A percentile compares a stretch with the other conserved stretches of the same genome.
Evolutionary conservation across 2,113 vertebrate genomes (phyloP).

Genomic region (Butastur rufipennis): DNA sequence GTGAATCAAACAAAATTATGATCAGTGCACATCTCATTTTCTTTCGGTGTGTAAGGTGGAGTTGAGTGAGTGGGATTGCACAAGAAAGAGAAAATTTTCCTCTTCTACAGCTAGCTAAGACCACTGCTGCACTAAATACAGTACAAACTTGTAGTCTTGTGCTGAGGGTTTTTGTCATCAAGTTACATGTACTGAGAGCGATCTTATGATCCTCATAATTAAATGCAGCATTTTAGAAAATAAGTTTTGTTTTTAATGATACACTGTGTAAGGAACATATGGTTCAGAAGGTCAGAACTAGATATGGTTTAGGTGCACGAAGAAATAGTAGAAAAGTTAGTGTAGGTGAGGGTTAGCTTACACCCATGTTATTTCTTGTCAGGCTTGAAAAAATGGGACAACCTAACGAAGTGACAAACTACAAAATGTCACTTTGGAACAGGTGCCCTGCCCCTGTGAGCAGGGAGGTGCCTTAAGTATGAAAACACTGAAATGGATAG

Average conservation of each 20-base stretch:
- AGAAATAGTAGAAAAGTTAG: neutral
- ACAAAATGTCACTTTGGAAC: neutral
- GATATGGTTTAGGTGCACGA: neutral
- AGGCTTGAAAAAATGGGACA: neutral
- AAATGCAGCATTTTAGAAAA: neutral
- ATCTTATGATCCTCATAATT: neutral
- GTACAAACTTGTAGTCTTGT: neutral
- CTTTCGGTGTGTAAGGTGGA: neutral
- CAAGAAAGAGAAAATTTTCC: neutral
- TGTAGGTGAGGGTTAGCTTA: neutral
- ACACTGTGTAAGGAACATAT: neutral
- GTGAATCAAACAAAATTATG: neutral
- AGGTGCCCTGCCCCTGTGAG: neutral
- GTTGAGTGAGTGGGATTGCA: neutral
- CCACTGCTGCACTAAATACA: neutral
- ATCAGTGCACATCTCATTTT: neutral
- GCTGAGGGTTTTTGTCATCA: neutral
- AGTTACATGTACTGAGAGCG: neutral
- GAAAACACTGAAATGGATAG: neutral
- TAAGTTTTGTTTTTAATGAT: neutral
- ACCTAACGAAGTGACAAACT: neutral
- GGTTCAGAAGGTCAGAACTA: neutral
- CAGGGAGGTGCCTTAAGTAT: neutral
- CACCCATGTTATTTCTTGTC: neutral
- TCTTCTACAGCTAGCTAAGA: neutral